These are phyloP conservation scores for Podarcis siculus DNA, from an alignment of 2,797 vertebrate genomes.

Conservation along the genomic window DNA sequence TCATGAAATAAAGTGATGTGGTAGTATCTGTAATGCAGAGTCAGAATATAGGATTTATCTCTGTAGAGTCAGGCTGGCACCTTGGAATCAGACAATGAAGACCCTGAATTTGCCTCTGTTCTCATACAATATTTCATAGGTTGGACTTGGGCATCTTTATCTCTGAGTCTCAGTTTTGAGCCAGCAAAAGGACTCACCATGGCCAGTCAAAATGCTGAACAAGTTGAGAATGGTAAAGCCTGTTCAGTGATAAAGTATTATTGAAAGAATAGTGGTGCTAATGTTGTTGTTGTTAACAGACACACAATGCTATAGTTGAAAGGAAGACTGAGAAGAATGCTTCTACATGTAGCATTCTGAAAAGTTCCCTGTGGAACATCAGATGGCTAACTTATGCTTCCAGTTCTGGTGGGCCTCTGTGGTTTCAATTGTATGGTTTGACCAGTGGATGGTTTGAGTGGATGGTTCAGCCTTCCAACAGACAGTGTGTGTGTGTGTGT, in stretches of 20 bases:
- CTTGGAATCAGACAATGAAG: neutral
- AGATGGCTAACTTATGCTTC: neutral
- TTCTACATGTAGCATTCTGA: neutral
- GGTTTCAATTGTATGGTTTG: neutral
- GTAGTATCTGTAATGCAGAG: neutral
- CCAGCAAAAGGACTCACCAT: neutral
- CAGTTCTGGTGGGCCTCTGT: neutral
- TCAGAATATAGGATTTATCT: neutral
- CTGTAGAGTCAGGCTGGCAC: no score
- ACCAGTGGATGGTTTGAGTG: neutral
- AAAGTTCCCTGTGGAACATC: conserved; percentile 10
- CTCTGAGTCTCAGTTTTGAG: neutral
- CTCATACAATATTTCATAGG: neutral
- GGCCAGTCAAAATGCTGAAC: neutral
- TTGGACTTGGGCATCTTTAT: neutral
- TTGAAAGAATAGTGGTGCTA: neutral
- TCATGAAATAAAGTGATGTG: neutral
- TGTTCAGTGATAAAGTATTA: neutral
- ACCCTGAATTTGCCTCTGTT: neutral
- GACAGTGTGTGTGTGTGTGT: no score
- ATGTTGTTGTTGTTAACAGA: conserved; percentile 7
- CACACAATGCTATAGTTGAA: conserved; percentile 18
- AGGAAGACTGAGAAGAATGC: conserved; percentile 31
- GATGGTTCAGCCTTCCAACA: neutral
- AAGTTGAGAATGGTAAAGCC: neutral